phyloP scores from a whole-genome alignment of 2,797 vertebrate genomes.

The Chiroxiphia lanceolata region DNA sequence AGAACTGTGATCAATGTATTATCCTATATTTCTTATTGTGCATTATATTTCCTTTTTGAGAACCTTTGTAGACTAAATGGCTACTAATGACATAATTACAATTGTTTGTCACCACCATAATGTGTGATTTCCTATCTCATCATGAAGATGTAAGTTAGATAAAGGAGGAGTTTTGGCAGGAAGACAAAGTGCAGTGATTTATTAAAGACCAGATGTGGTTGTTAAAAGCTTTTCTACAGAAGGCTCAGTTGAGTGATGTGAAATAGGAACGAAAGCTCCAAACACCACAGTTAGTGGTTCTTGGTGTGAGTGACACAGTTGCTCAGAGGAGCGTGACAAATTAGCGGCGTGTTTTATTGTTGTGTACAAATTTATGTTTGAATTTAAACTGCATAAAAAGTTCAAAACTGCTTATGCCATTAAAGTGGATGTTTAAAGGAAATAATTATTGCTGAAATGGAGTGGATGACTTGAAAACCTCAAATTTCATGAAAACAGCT shows the following conservation, averaged over 20 bases:
- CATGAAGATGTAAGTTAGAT: constrained; percentile 92
- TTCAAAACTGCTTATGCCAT: constrained; percentile 29
- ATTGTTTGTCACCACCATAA: constrained; percentile 93
- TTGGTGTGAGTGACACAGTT: constrained; percentile 71
- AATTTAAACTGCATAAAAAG: constrained; percentile 67
- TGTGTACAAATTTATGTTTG: constrained; percentile 67
- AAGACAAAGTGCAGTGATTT: constrained; percentile 93
- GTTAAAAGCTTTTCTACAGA: constrained; percentile 82
- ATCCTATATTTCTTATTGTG: constrained; percentile 82
- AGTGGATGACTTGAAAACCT: constrained; percentile 38
- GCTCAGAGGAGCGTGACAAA: constrained; percentile 70
- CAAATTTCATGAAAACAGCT: constrained; percentile 20
- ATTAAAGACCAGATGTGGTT: constrained; percentile 89
- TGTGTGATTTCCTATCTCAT: constrained; percentile 91
- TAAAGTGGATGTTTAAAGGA: constrained; percentile 62
- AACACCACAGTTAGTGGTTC: constrained; percentile 63
- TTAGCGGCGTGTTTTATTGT: constrained; percentile 69
- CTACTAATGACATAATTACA: constrained; percentile 92
- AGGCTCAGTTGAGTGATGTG: constrained; percentile 76
- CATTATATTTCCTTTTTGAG: constrained; percentile 80
- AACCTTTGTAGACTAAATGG: constrained; percentile 87
- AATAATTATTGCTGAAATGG: not conserved
- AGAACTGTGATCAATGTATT: constrained; percentile 81
- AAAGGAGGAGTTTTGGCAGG: constrained; percentile 91
- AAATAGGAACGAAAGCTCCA: constrained; percentile 65